These are phyloP conservation scores for Tupiocoris notatus DNA, from an alignment of 2,888 invertebrate genomes.

Conservation along the genomic window DNA sequence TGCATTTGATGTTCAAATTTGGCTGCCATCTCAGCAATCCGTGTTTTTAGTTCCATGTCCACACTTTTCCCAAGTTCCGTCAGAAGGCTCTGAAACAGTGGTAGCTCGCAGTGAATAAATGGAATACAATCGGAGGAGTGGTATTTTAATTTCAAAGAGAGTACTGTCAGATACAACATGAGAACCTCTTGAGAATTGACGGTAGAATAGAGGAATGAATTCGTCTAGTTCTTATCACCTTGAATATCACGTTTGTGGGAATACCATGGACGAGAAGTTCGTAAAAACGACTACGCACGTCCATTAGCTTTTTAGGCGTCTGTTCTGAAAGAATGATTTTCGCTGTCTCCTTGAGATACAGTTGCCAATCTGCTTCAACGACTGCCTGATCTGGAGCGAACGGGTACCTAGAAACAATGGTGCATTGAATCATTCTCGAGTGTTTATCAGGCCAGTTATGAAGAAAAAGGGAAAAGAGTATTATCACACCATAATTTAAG, in stretches of 20 bases:
- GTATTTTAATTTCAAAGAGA: too few species aligned
- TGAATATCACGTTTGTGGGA: constrained; percentile 88
- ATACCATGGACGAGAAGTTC: constrained; percentile 92
- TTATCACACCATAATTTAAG: too few species aligned
- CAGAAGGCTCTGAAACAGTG: constrained; percentile 64
- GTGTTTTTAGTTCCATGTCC: constrained; percentile 83
- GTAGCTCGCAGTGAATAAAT: too few species aligned
- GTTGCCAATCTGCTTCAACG: constrained; percentile 89
- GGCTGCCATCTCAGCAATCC: constrained; percentile 82
- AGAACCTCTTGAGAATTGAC: neutral
- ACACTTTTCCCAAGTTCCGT: constrained; percentile 83
- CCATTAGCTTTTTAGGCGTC: constrained; percentile 76
- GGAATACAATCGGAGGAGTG: too few species aligned
- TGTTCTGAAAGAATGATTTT: constrained; percentile 82
- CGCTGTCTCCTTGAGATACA: constrained; percentile 83
- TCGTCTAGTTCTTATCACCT: too few species aligned
- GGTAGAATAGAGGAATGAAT: too few species aligned
- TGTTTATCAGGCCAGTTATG: too few species aligned
- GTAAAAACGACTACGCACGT: constrained; percentile 84
- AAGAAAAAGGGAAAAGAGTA: too few species aligned
- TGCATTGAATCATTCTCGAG: too few species aligned
- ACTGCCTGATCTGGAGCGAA: constrained; percentile 77
- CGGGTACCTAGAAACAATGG: constrained; percentile 63
- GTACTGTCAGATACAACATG: neutral
- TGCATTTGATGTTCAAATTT: constrained; percentile 89